Evolutionary conservation across 2,888 invertebrate species (phyloP).

Genomic region (Carpatolechia fugitivella): DNA sequence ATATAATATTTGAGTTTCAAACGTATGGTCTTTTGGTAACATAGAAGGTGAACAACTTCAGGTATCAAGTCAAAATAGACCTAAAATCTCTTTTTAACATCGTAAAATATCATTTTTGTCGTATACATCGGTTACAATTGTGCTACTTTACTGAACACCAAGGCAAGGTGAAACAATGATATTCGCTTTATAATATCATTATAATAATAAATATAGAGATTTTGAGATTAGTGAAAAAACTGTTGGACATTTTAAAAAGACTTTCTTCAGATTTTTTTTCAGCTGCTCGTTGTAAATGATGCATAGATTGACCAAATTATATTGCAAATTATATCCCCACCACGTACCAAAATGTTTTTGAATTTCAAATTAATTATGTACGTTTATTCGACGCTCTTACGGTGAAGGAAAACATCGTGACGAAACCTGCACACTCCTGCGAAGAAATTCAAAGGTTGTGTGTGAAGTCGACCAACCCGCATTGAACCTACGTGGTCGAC

Average conservation of each 20-base stretch:
- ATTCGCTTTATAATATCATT: constrained; percentile 47
- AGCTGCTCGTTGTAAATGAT: too few relatives aligned
- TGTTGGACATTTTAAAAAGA: constrained; percentile 33
- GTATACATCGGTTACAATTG: constrained; percentile 79
- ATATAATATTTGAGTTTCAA: constrained; percentile 18
- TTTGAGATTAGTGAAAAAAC: not conserved
- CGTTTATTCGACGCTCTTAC: too few relatives aligned
- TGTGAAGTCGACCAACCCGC: too few relatives aligned
- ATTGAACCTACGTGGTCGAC: too few relatives aligned
- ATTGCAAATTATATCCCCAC: too few relatives aligned
- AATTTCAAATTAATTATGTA: too few relatives aligned
- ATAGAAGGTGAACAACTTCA: constrained; percentile 67
- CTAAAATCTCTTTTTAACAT: constrained; percentile 74
- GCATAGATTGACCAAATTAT: too few relatives aligned
- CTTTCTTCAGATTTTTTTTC: too few relatives aligned
- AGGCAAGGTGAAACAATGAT: constrained; percentile 72
- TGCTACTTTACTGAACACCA: constrained; percentile 76
- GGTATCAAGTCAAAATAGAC: constrained; percentile 73
- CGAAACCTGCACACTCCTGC: too few relatives aligned
- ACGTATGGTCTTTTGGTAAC: constrained; percentile 64
- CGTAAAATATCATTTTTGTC: constrained; percentile 76
- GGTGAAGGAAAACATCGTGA: too few relatives aligned
- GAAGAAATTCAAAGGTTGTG: too few relatives aligned
- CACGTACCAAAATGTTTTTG: too few relatives aligned
- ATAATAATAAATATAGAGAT: constrained; percentile 54